Percentiles rank a stretch among this genome's conserved stretches.
These are phyloP conservation scores for Bedellia somnulentella DNA, from an alignment of 2,888 invertebrate genomes.

Conservation along the genomic window DNA sequence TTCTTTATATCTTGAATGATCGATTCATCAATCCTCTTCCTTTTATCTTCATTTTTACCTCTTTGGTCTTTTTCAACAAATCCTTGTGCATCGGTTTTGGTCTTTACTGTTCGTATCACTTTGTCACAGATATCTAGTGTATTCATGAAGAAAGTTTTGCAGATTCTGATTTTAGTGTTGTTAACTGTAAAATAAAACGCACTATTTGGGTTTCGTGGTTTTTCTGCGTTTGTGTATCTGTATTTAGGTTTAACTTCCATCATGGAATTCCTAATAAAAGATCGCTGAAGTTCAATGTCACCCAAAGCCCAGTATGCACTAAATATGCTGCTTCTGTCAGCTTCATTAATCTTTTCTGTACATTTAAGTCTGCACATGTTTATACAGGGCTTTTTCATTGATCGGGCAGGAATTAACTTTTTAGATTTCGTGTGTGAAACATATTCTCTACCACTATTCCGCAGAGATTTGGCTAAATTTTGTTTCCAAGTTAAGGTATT, in stretches of 20 bases:
- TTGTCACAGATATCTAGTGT: constrained; percentile 9
- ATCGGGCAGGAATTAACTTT: background rate
- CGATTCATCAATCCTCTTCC: constrained; percentile 3
- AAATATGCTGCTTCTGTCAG: background rate
- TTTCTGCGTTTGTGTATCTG: constrained; percentile 1
- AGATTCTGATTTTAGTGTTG: constrained; percentile 1
- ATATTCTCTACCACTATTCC: background rate
- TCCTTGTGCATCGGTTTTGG: constrained; percentile 7
- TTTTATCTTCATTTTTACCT: constrained; percentile 2
- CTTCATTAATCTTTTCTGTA: background rate
- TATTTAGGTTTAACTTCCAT: constrained; percentile 1
- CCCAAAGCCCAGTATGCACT: constrained; percentile 2
- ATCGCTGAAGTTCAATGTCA: background rate
- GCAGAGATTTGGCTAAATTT: constrained; percentile 1
- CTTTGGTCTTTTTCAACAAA: constrained; percentile 1
- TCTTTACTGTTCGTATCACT: constrained; percentile 8
- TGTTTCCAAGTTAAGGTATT: constrained; percentile 8
- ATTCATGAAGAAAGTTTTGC: constrained; percentile 10
- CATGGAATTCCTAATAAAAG: background rate
- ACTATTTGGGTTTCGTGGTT: constrained; percentile 6
- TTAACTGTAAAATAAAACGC: constrained; percentile 9
- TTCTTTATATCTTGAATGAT: constrained; percentile 13
- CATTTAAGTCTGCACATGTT: constrained; percentile 3
- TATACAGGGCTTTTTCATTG: constrained; percentile 1
- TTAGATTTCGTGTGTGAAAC: too few species aligned